Conservation (phyloP, 1,140 invertebrate genomes). For the Caligus rogercresseyi region DNA sequence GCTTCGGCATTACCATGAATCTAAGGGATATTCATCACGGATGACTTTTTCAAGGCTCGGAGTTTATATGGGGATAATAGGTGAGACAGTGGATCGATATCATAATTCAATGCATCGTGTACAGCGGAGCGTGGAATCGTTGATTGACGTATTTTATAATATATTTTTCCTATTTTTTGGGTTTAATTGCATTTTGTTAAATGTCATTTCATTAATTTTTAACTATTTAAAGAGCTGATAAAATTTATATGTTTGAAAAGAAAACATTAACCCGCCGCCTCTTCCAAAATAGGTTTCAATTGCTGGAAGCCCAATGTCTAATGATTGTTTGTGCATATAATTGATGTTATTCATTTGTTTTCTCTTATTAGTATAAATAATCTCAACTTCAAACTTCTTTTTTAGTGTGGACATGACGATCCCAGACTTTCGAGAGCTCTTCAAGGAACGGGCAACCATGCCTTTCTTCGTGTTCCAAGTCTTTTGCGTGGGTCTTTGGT, state of each 20-base stretch:
- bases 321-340: background rate
- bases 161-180: background rate
- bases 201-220: background rate
- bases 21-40: conserved; percentile 73
- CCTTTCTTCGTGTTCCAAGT: conserved; percentile 91
- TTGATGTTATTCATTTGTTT: background rate
- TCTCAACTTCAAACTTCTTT: too few species aligned
- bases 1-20: conserved; percentile 55
- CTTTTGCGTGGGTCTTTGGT: conserved; percentile 96
- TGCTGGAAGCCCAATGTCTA: background rate
- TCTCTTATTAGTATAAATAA: background rate
- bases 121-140: too few species aligned
- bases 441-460: conserved; percentile 90
- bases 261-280: background rate
- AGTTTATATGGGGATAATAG: conserved; percentile 72
- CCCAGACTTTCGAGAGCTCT: conserved; percentile 88
- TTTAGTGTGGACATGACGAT: conserved; percentile 68
- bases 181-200: background rate
- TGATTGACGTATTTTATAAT: too few species aligned
- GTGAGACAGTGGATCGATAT: conserved; percentile 35
- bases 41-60: conserved; percentile 49
- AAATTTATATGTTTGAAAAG: too few species aligned
- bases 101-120: too few species aligned
- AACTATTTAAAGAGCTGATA: too few species aligned
- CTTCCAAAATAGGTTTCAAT: background rate